Evolutionary conservation across 2,888 invertebrate species (phyloP).

Genomic region (Lacanobia wlatinum): DNA sequence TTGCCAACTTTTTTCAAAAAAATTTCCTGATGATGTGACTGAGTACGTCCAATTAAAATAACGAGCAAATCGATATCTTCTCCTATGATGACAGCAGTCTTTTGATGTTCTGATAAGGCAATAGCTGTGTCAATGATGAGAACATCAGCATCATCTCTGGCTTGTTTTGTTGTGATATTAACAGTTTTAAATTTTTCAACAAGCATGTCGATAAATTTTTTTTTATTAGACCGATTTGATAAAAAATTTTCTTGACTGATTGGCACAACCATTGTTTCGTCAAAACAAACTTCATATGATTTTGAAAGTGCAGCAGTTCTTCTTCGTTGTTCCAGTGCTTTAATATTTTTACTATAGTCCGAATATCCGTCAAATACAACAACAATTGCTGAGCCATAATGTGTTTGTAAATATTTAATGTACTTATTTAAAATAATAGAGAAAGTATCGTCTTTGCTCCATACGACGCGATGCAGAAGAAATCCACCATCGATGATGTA

Average conservation of each 20-base stretch:
- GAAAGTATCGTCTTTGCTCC: slow-evolving; percentile 6
- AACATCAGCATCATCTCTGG: too few species aligned
- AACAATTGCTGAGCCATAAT: slow-evolving; percentile 11
- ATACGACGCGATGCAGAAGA: slow-evolving; percentile 15
- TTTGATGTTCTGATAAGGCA: neutral
- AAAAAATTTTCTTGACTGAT: slow-evolving; percentile 51
- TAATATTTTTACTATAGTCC: slow-evolving; percentile 72
- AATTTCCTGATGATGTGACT: neutral
- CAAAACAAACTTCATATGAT: slow-evolving; percentile 75
- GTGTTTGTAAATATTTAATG: slow-evolving; percentile 5
- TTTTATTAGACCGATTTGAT: slow-evolving; percentile 60
- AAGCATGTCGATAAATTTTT: slow-evolving; percentile 70
- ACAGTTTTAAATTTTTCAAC: slow-evolving; percentile 72
- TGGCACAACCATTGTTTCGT: slow-evolving; percentile 67
- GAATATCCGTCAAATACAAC: slow-evolving; percentile 72
- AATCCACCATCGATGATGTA: slow-evolving; percentile 18
- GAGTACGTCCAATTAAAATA: slow-evolving; percentile 12
- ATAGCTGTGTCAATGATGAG: too few species aligned
- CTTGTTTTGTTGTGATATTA: slow-evolving; percentile 66
- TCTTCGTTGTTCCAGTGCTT: slow-evolving; percentile 75
- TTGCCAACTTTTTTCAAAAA: slow-evolving; percentile 1
- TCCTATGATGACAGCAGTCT: slow-evolving; percentile 12
- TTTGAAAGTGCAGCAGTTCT: slow-evolving; percentile 75
- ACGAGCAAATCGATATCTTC: slow-evolving; percentile 12
- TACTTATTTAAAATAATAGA: slow-evolving; percentile 6